A percentile compares a stretch with the other conserved stretches of the same genome.
phyloP scores from a whole-genome alignment of 1,140 invertebrate species.

The Aricia agestis region DNA sequence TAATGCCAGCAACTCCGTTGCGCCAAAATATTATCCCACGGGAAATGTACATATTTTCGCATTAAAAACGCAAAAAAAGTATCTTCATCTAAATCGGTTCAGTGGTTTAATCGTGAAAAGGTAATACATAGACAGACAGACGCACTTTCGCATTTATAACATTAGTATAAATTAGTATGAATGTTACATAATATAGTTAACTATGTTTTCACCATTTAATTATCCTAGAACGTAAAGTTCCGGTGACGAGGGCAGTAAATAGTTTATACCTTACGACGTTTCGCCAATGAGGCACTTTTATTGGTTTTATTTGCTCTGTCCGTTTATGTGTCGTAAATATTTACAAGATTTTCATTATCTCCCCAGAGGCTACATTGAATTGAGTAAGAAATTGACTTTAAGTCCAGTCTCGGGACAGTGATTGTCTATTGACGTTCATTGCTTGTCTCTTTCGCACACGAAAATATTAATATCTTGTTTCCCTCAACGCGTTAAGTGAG shows the following conservation, averaged over 20 bases:
- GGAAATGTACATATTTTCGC: no score
- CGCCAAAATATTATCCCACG: no score
- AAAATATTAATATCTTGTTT: not conserved
- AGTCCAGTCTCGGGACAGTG: no score
- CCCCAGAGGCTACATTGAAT: not conserved
- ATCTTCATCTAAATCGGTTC: no score
- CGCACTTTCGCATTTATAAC: no score
- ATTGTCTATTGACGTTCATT: not conserved
- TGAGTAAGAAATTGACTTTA: not conserved
- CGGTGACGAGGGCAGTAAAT: not conserved
- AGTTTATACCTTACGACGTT: slow-evolving; percentile 6
- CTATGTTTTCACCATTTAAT: not conserved
- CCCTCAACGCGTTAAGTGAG: no score
- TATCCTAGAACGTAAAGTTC: not conserved
- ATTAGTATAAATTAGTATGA: no score
- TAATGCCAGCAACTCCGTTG: no score
- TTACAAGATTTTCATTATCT: slow-evolving; percentile 9
- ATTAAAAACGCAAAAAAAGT: no score
- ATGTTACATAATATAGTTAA: not conserved
- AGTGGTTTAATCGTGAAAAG: no score
- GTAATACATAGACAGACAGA: no score
- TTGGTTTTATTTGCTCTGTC: not conserved
- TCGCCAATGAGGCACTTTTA: not conserved
- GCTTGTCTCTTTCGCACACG: not conserved
- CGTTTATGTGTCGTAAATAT: slow-evolving; percentile 10